Evolutionary conservation across 2,888 invertebrate species (phyloP).

Genomic region (Stenurella melanura): DNA sequence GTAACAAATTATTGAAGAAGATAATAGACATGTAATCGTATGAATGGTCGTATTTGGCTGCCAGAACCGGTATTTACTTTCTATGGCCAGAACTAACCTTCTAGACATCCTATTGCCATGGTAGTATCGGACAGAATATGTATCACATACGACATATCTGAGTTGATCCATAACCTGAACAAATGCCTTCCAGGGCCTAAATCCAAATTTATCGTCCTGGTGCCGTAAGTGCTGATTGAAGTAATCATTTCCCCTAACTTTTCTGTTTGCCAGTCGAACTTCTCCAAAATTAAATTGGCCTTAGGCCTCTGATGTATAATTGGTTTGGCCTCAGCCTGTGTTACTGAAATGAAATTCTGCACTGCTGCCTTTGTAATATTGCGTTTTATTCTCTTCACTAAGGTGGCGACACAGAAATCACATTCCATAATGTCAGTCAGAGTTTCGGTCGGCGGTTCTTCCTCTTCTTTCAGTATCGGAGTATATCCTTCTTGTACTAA

Average conservation of each 20-base stretch:
- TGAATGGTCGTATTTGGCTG: too few relatives aligned
- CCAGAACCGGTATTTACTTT: too few relatives aligned
- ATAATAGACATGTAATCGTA: too few relatives aligned
- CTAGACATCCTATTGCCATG: constrained; percentile 61
- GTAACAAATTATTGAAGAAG: too few relatives aligned
- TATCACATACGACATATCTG: constrained; percentile 61
- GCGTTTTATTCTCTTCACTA: constrained; percentile 24
- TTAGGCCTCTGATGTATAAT: constrained; percentile 45
- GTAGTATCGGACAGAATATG: constrained; percentile 62
- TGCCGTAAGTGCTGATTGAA: constrained; percentile 63
- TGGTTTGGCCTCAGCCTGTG: background rate
- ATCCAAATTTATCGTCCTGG: constrained; percentile 60
- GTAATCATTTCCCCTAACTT: constrained; percentile 55
- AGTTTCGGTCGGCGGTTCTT: background rate
- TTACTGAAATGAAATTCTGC: background rate
- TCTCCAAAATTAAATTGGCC: constrained; percentile 62
- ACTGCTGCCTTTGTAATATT: constrained; percentile 1
- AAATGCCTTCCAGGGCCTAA: constrained; percentile 59
- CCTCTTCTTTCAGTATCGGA: constrained; percentile 21
- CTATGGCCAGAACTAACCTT: constrained; percentile 44
- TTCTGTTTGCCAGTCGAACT: constrained; percentile 65
- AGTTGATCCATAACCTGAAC: constrained; percentile 64
- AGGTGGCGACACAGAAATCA: constrained; percentile 21
- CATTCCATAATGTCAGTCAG: constrained; percentile 10
- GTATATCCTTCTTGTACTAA: constrained; percentile 62